Percentiles rank a stretch among this genome's conserved stretches.
Conservation (phyloP, 2,113 vertebrate species). For the Callospermophilus lateralis region DNA sequence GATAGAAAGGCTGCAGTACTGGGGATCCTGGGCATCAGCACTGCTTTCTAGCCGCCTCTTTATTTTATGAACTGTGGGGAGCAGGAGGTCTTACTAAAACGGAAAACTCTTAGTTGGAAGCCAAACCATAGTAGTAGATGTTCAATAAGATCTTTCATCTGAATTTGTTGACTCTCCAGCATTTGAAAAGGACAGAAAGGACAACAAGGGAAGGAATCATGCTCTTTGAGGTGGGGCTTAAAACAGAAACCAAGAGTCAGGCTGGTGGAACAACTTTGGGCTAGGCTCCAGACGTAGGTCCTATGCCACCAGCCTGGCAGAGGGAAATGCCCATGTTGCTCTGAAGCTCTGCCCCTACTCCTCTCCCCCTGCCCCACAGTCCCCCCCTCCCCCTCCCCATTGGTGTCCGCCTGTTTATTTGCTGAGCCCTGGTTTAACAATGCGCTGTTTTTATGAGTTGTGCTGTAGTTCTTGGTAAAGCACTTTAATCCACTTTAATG, state of each 20-base stretch:
- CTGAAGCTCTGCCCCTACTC: not conserved
- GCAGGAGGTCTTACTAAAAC: not conserved
- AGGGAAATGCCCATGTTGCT: not conserved
- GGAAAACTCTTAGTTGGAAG: not conserved
- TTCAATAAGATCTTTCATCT: not conserved
- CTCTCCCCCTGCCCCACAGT: not conserved
- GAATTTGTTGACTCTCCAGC: not conserved
- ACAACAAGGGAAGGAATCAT: not conserved
- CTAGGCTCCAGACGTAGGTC: not conserved
- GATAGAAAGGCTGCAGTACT: rapidly evolving
- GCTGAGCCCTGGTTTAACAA: slow-evolving; percentile 85
- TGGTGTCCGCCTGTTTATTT: slow-evolving; percentile 81
- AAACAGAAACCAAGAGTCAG: not conserved
- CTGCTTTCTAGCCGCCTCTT: not conserved
- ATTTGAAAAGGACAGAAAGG: not conserved
- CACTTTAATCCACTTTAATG: slow-evolving; percentile 93
- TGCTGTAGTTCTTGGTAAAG: slow-evolving; percentile 91
- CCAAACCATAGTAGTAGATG: not conserved
- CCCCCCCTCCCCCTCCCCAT: not conserved
- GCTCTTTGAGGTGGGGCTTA: not conserved
- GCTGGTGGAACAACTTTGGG: not conserved
- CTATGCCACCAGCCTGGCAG: not conserved
- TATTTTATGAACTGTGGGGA: not conserved
- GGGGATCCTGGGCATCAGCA: not conserved
- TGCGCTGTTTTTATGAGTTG: slow-evolving; percentile 85